These are phyloP conservation scores for Mercenaria mercenaria DNA, from an alignment of 1,140 invertebrate genomes.

Conservation along the genomic window DNA sequence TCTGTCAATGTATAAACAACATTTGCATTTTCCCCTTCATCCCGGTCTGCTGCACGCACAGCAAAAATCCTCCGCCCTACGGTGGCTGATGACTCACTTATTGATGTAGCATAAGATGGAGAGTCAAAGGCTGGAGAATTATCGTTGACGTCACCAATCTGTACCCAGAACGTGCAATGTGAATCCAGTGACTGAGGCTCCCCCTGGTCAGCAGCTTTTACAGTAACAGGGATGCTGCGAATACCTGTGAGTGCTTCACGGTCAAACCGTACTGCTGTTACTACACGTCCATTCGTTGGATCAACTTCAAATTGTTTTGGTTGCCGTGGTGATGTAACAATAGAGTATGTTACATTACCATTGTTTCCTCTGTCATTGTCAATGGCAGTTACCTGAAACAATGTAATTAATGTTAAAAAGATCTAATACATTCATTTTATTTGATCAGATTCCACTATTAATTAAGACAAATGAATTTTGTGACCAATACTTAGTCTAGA, in stretches of 20 bases:
- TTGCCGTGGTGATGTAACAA: constrained; percentile 66
- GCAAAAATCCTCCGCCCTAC: constrained; percentile 62
- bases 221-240: constrained; percentile 70
- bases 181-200: constrained; percentile 71
- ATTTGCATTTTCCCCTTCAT: constrained; percentile 72
- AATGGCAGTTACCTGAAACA: constrained; percentile 76
- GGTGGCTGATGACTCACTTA: constrained; percentile 46
- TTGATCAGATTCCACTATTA: too few species aligned
- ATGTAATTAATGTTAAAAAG: neutral
- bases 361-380: constrained; percentile 77
- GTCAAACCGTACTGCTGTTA: constrained; percentile 67
- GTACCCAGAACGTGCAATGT: constrained; percentile 88
- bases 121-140: constrained; percentile 94
- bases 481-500: too few species aligned
- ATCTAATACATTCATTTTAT: neutral
- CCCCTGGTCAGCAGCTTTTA: constrained; percentile 74
- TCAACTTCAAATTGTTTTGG: constrained; percentile 70
- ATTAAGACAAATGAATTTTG: too few species aligned
- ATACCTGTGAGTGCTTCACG: constrained; percentile 67
- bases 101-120: constrained; percentile 89
- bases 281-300: constrained; percentile 69
- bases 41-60: constrained; percentile 69
- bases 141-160: constrained; percentile 95
- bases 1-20: constrained; percentile 68
- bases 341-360: constrained; percentile 74